Percentiles rank a stretch among this genome's conserved stretches.
These are phyloP conservation scores for Cetonia aurata DNA, from an alignment of 2,888 invertebrate genomes.

Conservation along the genomic window DNA sequence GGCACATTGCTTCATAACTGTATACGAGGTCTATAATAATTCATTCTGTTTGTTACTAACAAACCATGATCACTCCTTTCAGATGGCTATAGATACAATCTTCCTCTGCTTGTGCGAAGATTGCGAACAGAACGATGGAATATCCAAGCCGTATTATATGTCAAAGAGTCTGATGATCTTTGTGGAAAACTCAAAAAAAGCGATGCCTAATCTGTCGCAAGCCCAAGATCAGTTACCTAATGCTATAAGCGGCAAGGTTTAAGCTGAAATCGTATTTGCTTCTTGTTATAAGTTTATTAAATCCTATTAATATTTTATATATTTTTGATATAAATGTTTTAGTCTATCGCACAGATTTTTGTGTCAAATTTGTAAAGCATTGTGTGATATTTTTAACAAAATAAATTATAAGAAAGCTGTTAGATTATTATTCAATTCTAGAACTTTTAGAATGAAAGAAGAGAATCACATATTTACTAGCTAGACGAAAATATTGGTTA, in stretches of 20 bases:
- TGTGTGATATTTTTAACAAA: conserved; percentile 18
- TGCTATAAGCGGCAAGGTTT: conserved; percentile 27
- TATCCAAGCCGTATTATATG: conserved; percentile 74
- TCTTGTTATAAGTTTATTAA: too few species aligned
- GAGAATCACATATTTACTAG: too few species aligned
- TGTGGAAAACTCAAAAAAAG: conserved; percentile 73
- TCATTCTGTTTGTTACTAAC: not conserved
- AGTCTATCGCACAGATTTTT: conserved; percentile 21
- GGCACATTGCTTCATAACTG: conserved; percentile 79
- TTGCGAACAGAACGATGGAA: conserved; percentile 75
- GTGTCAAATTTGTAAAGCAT: conserved; percentile 4
- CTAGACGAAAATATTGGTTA: too few species aligned
- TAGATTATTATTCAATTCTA: not conserved
- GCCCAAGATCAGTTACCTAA: not conserved
- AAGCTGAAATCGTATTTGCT: not conserved
- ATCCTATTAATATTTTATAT: not conserved
- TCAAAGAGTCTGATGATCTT: conserved; percentile 76
- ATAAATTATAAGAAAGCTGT: not conserved
- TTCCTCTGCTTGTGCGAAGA: conserved; percentile 80
- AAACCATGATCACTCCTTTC: conserved; percentile 51
- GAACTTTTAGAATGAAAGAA: not conserved
- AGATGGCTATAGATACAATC: conserved; percentile 79
- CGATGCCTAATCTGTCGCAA: conserved; percentile 56
- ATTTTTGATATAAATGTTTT: conserved; percentile 33
- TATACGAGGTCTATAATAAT: conserved; percentile 75